phyloP scores from a whole-genome alignment of 2,797 vertebrate genomes.

The Brotula barbata region DNA sequence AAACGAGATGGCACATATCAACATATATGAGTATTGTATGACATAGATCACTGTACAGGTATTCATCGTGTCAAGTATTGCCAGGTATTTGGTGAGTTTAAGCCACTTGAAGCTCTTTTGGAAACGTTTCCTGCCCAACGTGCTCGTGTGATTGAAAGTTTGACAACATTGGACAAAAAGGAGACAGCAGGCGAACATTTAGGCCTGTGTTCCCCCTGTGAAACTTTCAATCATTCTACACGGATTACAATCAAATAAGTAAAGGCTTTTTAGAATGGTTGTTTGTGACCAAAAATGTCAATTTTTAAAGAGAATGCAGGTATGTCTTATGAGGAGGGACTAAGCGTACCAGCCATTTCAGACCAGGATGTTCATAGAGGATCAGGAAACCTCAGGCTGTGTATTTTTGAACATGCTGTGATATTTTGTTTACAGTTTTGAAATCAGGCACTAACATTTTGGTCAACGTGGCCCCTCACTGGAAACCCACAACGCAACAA shows the following conservation, averaged over 20 bases:
- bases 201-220: not conserved
- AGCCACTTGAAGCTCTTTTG: constrained; percentile 31
- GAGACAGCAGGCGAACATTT: not conserved
- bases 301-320: constrained; percentile 8
- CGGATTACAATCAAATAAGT: not conserved
- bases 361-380: constrained; percentile 45
- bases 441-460: constrained; percentile 58
- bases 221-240: constrained; percentile 4
- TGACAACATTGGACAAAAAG: not conserved
- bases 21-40: constrained; percentile 30
- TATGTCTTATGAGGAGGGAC: constrained; percentile 14
- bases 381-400: constrained; percentile 37
- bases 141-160: not conserved
- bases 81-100: constrained; percentile 73
- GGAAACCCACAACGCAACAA: constrained; percentile 51
- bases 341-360: constrained; percentile 59
- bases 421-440: constrained; percentile 44
- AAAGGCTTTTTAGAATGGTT: no score
- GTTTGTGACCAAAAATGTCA: constrained; percentile 2
- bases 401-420: constrained; percentile 25
- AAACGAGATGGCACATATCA: constrained; percentile 16
- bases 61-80: constrained; percentile 69
- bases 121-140: constrained; percentile 10
- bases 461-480: constrained; percentile 61
- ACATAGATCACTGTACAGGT: constrained; percentile 49